These are phyloP conservation scores for Trachelus troglodyta DNA, from an alignment of 2,888 invertebrate genomes.

Conservation along the genomic window DNA sequence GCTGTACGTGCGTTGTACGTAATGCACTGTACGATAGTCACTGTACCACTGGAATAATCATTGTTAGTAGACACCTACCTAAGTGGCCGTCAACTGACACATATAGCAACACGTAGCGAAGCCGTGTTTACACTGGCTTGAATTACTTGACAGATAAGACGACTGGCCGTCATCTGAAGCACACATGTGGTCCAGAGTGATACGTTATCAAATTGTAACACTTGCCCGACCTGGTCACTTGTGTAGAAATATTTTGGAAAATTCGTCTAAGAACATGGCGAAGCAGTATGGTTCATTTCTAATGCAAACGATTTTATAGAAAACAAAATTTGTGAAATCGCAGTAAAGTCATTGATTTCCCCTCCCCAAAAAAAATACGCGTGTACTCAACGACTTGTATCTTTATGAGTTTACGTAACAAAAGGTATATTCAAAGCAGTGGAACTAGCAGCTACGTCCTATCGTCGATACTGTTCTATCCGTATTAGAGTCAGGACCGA, in stretches of 20 bases:
- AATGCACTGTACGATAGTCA: neutral
- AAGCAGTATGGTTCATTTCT: neutral
- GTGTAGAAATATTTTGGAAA: neutral
- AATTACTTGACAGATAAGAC: neutral
- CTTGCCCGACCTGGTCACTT: neutral
- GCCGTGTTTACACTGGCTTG: neutral
- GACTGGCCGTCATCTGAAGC: neutral
- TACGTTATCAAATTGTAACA: neutral
- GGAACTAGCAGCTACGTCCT: neutral
- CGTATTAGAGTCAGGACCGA: constrained; percentile 9
- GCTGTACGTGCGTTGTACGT: neutral
- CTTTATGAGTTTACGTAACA: neutral
- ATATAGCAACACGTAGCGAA: neutral
- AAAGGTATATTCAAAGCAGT: too few relatives aligned
- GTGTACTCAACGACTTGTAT: neutral
- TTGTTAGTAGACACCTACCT: neutral
- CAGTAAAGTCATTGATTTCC: neutral
- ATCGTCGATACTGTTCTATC: neutral
- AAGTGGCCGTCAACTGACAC: neutral
- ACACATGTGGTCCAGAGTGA: neutral
- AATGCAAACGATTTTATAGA: neutral
- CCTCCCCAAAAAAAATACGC: neutral
- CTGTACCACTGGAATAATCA: neutral
- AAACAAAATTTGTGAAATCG: neutral
- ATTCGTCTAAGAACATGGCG: neutral